Conservation (phyloP, 2,113 vertebrate species). For the Gallinago undulata region DNA sequence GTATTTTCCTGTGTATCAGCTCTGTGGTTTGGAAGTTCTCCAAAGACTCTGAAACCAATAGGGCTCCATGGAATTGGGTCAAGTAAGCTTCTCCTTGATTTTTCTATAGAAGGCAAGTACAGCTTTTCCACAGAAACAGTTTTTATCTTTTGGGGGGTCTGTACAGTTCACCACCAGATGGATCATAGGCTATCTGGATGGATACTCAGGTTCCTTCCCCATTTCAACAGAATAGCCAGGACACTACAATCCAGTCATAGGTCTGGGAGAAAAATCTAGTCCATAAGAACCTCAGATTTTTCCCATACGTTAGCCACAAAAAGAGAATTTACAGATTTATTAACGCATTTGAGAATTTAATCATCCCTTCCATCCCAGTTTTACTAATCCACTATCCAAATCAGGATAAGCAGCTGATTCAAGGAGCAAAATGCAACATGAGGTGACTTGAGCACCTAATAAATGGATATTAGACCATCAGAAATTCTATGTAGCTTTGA, state of each 20-base stretch:
- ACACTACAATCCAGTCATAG: not conserved
- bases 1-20: not conserved
- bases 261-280: not conserved
- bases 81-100: not conserved
- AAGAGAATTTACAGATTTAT: not conserved
- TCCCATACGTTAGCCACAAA: rapidly evolving
- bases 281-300: not conserved
- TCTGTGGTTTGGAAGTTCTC: not conserved
- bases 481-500: not conserved
- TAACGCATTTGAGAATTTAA: not conserved
- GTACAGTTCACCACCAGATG: not conserved
- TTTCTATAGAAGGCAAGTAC: not conserved
- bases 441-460: not conserved
- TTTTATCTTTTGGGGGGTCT: not conserved
- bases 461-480: not conserved
- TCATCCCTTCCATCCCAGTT: not conserved
- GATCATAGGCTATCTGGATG: not conserved
- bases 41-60: not conserved
- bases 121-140: not conserved
- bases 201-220: not conserved
- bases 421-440: not conserved
- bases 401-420: not conserved
- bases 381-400: not conserved
- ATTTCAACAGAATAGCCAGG: not conserved
- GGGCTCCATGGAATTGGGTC: not conserved